Evolutionary conservation across 2,888 invertebrate genomes (phyloP).

Genomic region (Tuta absoluta): DNA sequence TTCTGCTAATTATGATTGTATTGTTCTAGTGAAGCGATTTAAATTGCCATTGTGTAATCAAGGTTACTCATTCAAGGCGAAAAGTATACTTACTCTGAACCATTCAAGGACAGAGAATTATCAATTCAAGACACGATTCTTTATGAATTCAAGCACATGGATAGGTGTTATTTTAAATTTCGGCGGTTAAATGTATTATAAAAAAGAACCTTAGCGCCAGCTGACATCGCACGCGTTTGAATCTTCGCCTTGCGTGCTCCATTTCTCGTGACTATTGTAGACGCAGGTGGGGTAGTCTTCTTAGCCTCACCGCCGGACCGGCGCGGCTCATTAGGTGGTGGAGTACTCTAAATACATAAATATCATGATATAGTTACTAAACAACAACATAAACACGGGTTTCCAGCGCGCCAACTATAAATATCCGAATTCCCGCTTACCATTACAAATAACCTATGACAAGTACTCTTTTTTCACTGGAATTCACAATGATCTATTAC

Average conservation of each 20-base stretch:
- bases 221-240: constrained; percentile 83
- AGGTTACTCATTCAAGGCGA: not conserved
- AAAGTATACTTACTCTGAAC: too few relatives aligned
- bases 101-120: not conserved
- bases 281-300: constrained; percentile 62
- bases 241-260: constrained; percentile 83
- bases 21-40: not conserved
- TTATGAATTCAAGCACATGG: not conserved
- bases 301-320: constrained; percentile 61
- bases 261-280: constrained; percentile 81
- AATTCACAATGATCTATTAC: constrained; percentile 9
- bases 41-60: not conserved
- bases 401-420: constrained; percentile 34
- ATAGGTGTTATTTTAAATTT: not conserved
- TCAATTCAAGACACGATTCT: not conserved
- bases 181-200: not conserved
- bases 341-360: constrained; percentile 57
- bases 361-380: constrained; percentile 34
- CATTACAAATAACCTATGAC: constrained; percentile 25
- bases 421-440: constrained; percentile 24
- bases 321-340: constrained; percentile 54
- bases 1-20: not conserved
- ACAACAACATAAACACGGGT: constrained; percentile 33
- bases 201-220: constrained; percentile 63
- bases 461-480: not conserved